phyloP scores from a whole-genome alignment of 2,888 invertebrate species.

The Rhogogaster chlorosoma region DNA sequence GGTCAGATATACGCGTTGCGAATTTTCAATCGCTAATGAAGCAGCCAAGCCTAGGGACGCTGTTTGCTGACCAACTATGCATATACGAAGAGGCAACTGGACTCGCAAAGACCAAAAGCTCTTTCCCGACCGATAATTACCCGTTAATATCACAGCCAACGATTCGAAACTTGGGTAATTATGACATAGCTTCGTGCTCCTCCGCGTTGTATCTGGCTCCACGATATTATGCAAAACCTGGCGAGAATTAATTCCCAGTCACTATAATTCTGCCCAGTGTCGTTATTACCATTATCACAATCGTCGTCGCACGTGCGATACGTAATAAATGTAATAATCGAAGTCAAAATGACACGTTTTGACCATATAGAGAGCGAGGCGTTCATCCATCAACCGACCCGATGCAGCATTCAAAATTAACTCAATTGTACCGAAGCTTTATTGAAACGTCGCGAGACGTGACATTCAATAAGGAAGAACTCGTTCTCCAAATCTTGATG shows the following conservation, averaged over 20 bases:
- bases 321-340: neutral
- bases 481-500: constrained; percentile 23
- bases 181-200: constrained; percentile 6
- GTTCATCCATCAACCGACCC: neutral
- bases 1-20: constrained; percentile 22
- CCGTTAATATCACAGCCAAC: neutral
- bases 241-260: neutral
- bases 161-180: constrained; percentile 32
- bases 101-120: constrained; percentile 34
- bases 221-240: neutral
- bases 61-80: constrained; percentile 13
- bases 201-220: neutral
- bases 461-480: constrained; percentile 5
- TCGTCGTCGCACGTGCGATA: neutral
- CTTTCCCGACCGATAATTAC: constrained; percentile 5
- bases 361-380: neutral
- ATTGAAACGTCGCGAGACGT: constrained; percentile 31
- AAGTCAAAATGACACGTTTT: neutral
- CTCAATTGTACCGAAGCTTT: constrained; percentile 32
- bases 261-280: neutral
- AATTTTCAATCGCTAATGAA: constrained; percentile 47
- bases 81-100: neutral
- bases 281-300: neutral
- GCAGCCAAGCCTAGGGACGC: constrained; percentile 6
- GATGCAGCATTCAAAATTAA: constrained; percentile 34